Conservation (phyloP, 2,888 invertebrate species). For the Calephelis perditalis region DNA sequence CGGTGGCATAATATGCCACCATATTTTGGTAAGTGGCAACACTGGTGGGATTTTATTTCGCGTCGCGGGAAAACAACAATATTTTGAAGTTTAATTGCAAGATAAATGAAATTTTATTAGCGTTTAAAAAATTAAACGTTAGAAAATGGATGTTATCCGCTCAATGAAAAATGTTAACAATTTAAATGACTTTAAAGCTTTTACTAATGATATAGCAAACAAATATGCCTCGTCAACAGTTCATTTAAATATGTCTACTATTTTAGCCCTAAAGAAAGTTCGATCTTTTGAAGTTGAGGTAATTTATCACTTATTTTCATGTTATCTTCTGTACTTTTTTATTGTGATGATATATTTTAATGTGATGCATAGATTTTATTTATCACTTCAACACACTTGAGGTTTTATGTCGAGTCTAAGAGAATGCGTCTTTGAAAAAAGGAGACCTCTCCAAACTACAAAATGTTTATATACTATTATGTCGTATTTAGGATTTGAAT, state of each 20-base stretch:
- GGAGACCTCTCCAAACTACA: too few relatives aligned
- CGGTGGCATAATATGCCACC: too few relatives aligned
- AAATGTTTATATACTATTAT: too few relatives aligned
- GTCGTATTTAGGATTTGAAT: too few relatives aligned
- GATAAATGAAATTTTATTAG: background rate
- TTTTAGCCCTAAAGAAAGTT: slow-evolving; percentile 50
- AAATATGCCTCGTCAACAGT: slow-evolving; percentile 39
- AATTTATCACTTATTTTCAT: slow-evolving; percentile 20
- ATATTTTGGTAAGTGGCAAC: too few relatives aligned
- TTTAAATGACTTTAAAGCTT: slow-evolving; percentile 45
- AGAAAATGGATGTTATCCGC: slow-evolving; percentile 48
- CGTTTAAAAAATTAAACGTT: background rate
- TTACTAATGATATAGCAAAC: slow-evolving; percentile 40
- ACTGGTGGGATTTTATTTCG: background rate
- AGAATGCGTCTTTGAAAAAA: too few relatives aligned
- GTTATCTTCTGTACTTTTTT: background rate
- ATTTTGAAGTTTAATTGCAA: slow-evolving; percentile 16
- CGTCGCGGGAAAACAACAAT: slow-evolving; percentile 4
- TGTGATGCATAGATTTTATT: too few relatives aligned
- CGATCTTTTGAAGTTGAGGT: slow-evolving; percentile 56
- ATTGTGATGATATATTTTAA: background rate
- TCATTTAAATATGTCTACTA: slow-evolving; percentile 47
- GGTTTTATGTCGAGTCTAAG: too few relatives aligned
- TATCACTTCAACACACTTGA: too few relatives aligned
- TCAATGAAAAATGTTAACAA: slow-evolving; percentile 41